Conservation (phyloP, 2,113 vertebrate species). For the Carassius gibelio region DNA sequence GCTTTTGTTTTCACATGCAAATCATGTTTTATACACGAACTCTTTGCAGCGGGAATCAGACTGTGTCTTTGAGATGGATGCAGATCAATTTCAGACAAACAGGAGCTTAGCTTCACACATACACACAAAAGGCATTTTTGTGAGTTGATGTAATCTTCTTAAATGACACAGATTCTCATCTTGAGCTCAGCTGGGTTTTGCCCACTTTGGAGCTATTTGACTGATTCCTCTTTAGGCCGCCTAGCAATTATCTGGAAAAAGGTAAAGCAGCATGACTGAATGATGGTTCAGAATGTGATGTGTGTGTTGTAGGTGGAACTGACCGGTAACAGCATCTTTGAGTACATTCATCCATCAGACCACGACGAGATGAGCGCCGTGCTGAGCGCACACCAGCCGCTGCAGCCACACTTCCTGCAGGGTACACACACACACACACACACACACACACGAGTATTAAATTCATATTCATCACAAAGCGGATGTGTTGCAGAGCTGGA, state of each 20-base stretch:
- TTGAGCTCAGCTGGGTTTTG: constrained; percentile 13
- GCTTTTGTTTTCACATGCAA: constrained; percentile 67
- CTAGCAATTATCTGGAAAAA: neutral
- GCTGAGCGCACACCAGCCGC: constrained; percentile 83
- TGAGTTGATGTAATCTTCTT: constrained; percentile 57
- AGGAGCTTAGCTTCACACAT: constrained; percentile 56
- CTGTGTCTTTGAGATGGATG: constrained; percentile 50
- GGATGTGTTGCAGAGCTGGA: constrained; percentile 79
- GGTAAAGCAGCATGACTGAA: neutral
- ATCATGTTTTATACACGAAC: constrained; percentile 62
- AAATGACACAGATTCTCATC: constrained; percentile 52
- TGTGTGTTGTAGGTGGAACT: constrained; percentile 85
- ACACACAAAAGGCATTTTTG: constrained; percentile 48
- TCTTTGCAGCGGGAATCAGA: constrained; percentile 55
- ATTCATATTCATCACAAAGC: too few species aligned
- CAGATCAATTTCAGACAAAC: constrained; percentile 61
- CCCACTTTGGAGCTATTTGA: neutral
- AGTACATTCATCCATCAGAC: constrained; percentile 94
- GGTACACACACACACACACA: constrained; percentile 67
- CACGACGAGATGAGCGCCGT: constrained; percentile 95
- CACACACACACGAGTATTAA: too few species aligned
- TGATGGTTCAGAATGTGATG: neutral
- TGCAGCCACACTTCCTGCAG: constrained; percentile 85
- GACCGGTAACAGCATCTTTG: constrained; percentile 95
- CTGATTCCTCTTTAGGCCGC: neutral